Evolutionary conservation across 2,797 vertebrate genomes (phyloP).

Genomic region (Peromyscus eremicus): DNA sequence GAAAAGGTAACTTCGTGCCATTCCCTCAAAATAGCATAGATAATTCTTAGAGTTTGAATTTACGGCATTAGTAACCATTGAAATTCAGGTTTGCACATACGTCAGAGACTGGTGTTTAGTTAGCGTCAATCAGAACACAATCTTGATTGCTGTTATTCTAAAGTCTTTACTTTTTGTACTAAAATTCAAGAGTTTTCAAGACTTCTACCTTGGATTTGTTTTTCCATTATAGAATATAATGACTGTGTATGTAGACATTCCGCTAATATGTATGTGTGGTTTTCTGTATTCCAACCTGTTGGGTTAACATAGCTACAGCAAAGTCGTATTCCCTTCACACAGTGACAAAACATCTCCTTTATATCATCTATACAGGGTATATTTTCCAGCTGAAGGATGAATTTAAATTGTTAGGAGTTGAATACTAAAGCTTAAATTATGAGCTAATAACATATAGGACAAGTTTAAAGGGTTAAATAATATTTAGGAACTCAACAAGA

Average conservation of each 20-base stretch:
- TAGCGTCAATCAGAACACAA: neutral
- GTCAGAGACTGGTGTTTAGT: neutral
- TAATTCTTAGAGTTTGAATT: conserved; percentile 3
- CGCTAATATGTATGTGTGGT: neutral
- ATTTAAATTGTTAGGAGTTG: neutral
- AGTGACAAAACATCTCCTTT: neutral
- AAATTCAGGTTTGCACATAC: conserved; percentile 2
- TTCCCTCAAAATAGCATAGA: neutral
- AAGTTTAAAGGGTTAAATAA: neutral
- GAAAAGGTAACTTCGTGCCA: neutral
- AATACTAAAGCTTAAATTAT: neutral
- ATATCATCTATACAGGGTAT: neutral
- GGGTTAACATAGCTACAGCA: neutral
- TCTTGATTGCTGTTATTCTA: neutral
- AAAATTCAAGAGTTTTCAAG: neutral
- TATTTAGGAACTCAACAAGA: neutral
- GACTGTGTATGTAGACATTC: neutral
- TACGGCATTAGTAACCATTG: neutral
- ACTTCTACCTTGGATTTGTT: neutral
- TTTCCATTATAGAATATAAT: neutral
- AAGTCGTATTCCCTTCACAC: neutral
- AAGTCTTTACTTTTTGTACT: neutral
- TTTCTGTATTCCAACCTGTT: neutral
- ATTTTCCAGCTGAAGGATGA: neutral
- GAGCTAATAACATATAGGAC: neutral